Base-by-base conservation (phyloP, 2,113 vertebrate species). In the Catharus fuscescens region DNA sequence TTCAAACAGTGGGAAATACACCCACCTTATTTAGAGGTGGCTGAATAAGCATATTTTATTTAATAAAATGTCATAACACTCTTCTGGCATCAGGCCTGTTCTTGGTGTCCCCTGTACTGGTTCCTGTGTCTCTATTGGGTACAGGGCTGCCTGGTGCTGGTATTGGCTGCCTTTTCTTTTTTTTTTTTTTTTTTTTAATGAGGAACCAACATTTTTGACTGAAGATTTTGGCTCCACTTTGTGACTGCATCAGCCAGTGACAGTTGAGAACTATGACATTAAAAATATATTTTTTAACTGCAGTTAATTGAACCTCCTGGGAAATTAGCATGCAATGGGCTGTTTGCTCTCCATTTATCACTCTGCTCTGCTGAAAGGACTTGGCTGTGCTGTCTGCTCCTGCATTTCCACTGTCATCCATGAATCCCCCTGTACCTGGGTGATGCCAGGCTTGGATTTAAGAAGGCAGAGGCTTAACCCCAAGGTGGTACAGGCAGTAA, bases 381-480 rank as follows among this genome's bases (percentile, higher is more conserved):
- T 38, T 26, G 42, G 64, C 32, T 15, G 38, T 70, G 77, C 59
- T 90, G 50, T 21, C 71, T 71, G 34, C 25, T 70, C 8, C 66
- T 18, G 5, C 5, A 28, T 65, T 66, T 73, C 47, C 24, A 5
- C 42, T 15, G 29, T 8, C 40, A 52, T 16, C 2, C 4, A 23
- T 19, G 65, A 71, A 23, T 40, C 50, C 73, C 73, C 64, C 66
- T 0, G 0, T 13, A 31, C 53, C 32, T 45, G 0, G 0, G 7
- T 7, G 54, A 12, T 50, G 53, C 24, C 1, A 4, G 53, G 26
- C 52, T 72, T 34, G 62, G 56, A 29, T 78, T 86, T 52, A 5
- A 5, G 62, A 40, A 61, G 57, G 5, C 9, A 44, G 74, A 67
- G 32, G 18, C 32, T 62, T 25, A 19, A 72, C 14, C n/a, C 38